Base-by-base conservation (phyloP, 2,113 vertebrate species). In the Myodes glareolus region DNA sequence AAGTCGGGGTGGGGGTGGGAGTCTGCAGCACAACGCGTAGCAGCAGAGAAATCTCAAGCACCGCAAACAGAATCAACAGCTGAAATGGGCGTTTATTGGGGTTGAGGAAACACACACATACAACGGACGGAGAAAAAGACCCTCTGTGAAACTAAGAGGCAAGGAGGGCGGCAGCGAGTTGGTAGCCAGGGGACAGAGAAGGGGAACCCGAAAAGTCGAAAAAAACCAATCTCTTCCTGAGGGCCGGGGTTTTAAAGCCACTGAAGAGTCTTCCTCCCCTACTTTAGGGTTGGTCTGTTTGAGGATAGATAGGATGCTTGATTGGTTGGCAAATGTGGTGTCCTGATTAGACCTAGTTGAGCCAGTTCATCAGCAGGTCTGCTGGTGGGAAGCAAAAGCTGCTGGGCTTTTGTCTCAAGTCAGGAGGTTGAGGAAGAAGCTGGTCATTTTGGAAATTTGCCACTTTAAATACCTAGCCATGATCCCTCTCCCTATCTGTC, bases 171-270 rank as follows among this genome's bases (percentile, higher is more conserved):
- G 45, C 4, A 5, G 52, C 3, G 52, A 16, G 25, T 4, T 55
- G 55, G 55, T 55, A 55, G 58, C 58, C 27, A 31, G 65, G 68
- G 36, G 68, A 3, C 1, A 31, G 17, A 11, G 21, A 16, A 23
- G 23, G 10, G 17, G 4, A 29, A 21, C 10, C 1, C 4, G 1
- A 68, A 55, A 81, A n/a, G 50, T 2, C 0, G 17, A 14, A 16
- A 55, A 81, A 23, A n/a, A 58, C 50, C 1, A 1, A 5, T 80
- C 50, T 55, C 33, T n/a, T 81, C 33, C 5, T 2, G 33, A 81
- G 52, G 21, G 12, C 19, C 4, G 3, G 23, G 55, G 6, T 14
- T 58, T 81, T 58, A 81, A 81, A 81, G 36, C 10, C 33, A 25
- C 52, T 81, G 33, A 81, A 55, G 50, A 58, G 23, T 61, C 23